A percentile compares a stretch with the other conserved stretches of the same genome.
Evolutionary conservation across 2,888 invertebrate genomes (phyloP).

Genomic region (Heliconius charithonia): DNA sequence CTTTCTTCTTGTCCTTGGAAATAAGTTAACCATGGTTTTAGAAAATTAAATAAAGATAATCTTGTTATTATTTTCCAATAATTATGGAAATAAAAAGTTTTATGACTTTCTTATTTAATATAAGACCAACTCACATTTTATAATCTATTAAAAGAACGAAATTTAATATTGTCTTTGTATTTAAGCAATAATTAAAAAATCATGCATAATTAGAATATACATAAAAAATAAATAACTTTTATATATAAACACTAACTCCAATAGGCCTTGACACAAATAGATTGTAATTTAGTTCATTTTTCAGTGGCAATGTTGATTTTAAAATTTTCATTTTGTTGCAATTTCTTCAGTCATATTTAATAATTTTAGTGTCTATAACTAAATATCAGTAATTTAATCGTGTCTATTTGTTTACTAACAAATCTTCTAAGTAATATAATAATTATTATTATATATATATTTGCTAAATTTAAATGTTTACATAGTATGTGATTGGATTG

Average conservation of each 20-base stretch:
- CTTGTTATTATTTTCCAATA: not conserved
- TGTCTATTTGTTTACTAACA: constrained; percentile 53
- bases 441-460: constrained; percentile 3
- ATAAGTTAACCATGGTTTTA: not conserved
- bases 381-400: not conserved
- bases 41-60: not conserved
- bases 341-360: not conserved
- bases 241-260: constrained; percentile 29
- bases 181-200: not conserved
- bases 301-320: not conserved
- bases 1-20: not conserved
- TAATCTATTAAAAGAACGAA: not conserved
- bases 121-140: not conserved
- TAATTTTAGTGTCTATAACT: not conserved
- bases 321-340: constrained; percentile 9
- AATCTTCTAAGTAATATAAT: constrained; percentile 33
- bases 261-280: constrained; percentile 65
- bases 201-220: not conserved
- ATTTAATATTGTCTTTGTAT: not conserved
- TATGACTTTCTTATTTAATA: not conserved
- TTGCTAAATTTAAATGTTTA: constrained; percentile 46
- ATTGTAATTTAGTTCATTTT: constrained; percentile 53
- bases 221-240: not conserved
- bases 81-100: not conserved
- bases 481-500: constrained; percentile 61